phyloP scores from a whole-genome alignment of 2,113 vertebrate genomes.

The Notarius lentiginosus region DNA sequence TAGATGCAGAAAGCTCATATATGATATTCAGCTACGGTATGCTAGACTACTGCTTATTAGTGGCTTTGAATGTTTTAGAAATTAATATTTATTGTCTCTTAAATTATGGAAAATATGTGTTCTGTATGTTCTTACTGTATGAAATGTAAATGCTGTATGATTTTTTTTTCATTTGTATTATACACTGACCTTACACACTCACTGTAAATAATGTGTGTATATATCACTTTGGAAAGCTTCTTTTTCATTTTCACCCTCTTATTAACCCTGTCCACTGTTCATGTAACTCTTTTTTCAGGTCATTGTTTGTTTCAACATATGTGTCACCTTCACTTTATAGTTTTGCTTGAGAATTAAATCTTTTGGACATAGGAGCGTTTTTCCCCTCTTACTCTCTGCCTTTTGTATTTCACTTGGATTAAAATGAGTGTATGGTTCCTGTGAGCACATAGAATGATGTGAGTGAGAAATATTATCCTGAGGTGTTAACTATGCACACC shows the following conservation, averaged over 20 bases:
- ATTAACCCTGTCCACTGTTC: background rate
- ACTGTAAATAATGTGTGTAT: constrained; percentile 67
- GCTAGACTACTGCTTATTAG: background rate
- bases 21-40: background rate
- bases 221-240: constrained; percentile 48
- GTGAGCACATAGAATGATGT: constrained; percentile 44
- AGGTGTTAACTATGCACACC: constrained; percentile 68
- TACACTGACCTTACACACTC: constrained; percentile 56
- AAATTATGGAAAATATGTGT: background rate
- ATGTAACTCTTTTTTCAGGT: constrained; percentile 6
- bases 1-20: background rate
- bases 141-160: constrained; percentile 29
- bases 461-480: constrained; percentile 70
- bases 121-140: constrained; percentile 11
- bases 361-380: constrained; percentile 7
- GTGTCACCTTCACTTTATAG: background rate
- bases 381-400: background rate
- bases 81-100: background rate
- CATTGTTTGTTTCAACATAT: constrained; percentile 9
- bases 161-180: constrained; percentile 51
- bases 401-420: constrained; percentile 43
- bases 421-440: constrained; percentile 72
- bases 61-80: background rate
- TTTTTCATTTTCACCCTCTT: background rate
- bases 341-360: constrained; percentile 37